These are phyloP conservation scores for Myotis lucifugus DNA, from an alignment of 2,113 vertebrate species.

Conservation along the genomic window DNA sequence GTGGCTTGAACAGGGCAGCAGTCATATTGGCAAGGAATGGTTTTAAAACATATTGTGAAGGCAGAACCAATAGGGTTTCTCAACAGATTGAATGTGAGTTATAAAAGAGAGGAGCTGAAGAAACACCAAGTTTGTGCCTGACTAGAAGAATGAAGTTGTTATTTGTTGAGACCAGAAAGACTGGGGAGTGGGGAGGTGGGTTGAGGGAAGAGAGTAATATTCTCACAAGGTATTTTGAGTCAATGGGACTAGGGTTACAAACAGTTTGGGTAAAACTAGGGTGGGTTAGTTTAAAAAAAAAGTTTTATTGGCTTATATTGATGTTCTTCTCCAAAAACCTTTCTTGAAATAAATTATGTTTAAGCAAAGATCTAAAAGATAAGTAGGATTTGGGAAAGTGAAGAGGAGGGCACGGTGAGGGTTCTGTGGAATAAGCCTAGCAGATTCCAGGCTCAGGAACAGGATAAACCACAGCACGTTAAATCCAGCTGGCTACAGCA, in stretches of 20 bases:
- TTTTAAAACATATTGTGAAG: neutral
- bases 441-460: too few species aligned
- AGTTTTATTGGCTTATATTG: neutral
- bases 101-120: neutral
- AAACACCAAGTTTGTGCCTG: neutral
- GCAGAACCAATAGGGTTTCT: neutral
- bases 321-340: neutral
- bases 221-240: neutral
- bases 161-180: neutral
- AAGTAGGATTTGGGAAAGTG: too few species aligned
- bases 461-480: fast-evolving
- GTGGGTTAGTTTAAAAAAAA: neutral
- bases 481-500: fast-evolving
- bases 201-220: neutral
- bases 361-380: neutral
- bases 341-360: neutral
- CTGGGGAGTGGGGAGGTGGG: fast-evolving
- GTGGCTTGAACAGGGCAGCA: neutral
- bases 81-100: neutral
- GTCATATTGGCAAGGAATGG: neutral
- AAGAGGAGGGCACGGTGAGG: neutral
- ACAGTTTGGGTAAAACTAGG: neutral
- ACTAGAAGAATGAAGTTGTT: neutral
- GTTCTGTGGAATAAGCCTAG: neutral
- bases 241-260: neutral